phyloP scores from a whole-genome alignment of 2,888 invertebrate genomes.

The Conops quadrifasciatus region DNA sequence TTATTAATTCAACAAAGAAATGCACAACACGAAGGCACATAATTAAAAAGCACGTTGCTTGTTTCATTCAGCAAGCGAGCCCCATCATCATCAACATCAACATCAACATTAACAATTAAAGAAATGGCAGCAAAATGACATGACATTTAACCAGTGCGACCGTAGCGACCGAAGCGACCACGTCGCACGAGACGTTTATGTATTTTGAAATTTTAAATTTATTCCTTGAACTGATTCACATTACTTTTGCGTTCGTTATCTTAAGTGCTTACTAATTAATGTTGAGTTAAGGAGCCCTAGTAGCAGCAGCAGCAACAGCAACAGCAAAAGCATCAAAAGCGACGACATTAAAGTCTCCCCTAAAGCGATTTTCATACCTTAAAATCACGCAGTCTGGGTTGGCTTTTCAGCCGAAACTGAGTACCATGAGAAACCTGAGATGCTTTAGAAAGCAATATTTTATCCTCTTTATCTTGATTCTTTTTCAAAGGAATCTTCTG shows the following conservation, averaged over 20 bases:
- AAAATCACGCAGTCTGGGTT: too few relatives aligned
- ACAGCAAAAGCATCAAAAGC: too few relatives aligned
- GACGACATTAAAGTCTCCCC: too few relatives aligned
- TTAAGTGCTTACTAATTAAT: conserved; percentile 19
- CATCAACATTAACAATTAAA: conserved; percentile 13
- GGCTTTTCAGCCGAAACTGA: too few relatives aligned
- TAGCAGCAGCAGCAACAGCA: not conserved
- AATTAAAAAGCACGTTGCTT: conserved; percentile 16
- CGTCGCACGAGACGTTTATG: too few relatives aligned
- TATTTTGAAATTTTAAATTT: not conserved
- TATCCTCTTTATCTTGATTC: too few relatives aligned
- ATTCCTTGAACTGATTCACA: not conserved
- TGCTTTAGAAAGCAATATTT: too few relatives aligned
- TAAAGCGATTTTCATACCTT: too few relatives aligned
- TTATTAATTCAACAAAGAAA: conserved; percentile 33
- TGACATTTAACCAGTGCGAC: not conserved
- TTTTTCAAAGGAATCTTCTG: too few relatives aligned
- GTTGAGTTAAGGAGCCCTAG: not conserved
- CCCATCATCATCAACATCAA: conserved; percentile 4
- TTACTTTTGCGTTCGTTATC: conserved; percentile 2
- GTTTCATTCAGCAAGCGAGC: not conserved
- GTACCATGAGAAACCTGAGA: too few relatives aligned
- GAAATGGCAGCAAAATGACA: not conserved
- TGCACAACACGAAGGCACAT: conserved; percentile 18
- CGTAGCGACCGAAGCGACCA: too few relatives aligned